Evolutionary conservation across 2,888 invertebrate genomes (phyloP).

Genomic region (Melangyna quadrimaculata): DNA sequence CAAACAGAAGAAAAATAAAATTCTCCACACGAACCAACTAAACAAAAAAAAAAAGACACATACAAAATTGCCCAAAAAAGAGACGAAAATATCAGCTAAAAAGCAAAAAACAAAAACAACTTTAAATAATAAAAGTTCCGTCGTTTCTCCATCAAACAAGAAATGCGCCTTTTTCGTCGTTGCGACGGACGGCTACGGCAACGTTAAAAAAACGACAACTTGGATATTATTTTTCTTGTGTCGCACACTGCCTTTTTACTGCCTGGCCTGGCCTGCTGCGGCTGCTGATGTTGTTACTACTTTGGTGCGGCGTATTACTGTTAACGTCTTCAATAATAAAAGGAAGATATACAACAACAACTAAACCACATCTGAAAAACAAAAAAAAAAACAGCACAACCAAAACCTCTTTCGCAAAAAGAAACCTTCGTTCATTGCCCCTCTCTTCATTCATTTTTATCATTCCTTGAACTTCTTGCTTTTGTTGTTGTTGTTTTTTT

Average conservation of each 20-base stretch:
- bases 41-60: slow-evolving; percentile 20
- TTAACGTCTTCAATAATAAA: slow-evolving; percentile 44
- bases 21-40: slow-evolving; percentile 46
- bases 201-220: neutral
- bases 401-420: slow-evolving; percentile 34
- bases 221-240: slow-evolving; percentile 54
- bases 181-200: slow-evolving; percentile 25
- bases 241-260: slow-evolving; percentile 52
- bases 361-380: neutral
- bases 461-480: slow-evolving; percentile 35
- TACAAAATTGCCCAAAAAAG: slow-evolving; percentile 11
- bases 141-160: slow-evolving; percentile 65
- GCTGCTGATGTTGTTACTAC: neutral
- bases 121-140: slow-evolving; percentile 66
- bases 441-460: slow-evolving; percentile 38
- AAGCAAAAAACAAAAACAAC: slow-evolving; percentile 26
- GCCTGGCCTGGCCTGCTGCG: neutral
- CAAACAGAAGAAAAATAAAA: slow-evolving; percentile 44
- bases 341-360: slow-evolving; percentile 17
- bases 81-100: slow-evolving; percentile 11
- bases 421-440: slow-evolving; percentile 14
- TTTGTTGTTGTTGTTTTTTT: neutral
- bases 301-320: slow-evolving; percentile 52
- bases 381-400: neutral
- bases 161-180: slow-evolving; percentile 67